These are phyloP conservation scores for Peromyscus aztecus DNA, from an alignment of 2,797 vertebrate species.

Conservation along the genomic window DNA sequence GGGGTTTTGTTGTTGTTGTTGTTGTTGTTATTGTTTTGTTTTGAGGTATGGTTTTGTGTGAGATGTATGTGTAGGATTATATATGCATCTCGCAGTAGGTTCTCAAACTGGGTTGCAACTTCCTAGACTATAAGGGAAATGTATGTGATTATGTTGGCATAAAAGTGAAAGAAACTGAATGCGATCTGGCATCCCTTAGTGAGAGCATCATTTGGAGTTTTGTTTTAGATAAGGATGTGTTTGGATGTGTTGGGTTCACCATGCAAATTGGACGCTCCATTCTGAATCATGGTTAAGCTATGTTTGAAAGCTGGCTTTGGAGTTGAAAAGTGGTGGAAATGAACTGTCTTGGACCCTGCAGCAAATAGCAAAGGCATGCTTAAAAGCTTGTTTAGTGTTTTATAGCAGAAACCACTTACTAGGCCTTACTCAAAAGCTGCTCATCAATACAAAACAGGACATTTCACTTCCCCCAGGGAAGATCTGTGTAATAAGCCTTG, in stretches of 20 bases:
- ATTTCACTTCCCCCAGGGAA: background rate
- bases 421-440: background rate
- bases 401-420: background rate
- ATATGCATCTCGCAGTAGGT: background rate
- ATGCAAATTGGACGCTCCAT: conserved; percentile 26
- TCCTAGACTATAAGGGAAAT: background rate
- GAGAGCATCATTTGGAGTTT: background rate
- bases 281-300: conserved; percentile 10
- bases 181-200: background rate
- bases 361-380: conserved; percentile 16
- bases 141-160: background rate
- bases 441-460: background rate
- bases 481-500: background rate
- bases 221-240: background rate
- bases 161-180: background rate
- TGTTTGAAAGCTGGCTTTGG: conserved; percentile 34
- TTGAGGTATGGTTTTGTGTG: background rate
- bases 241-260: background rate
- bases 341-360: background rate
- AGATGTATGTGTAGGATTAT: background rate
- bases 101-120: background rate
- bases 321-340: conserved; percentile 13
- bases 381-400: background rate
- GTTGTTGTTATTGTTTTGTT: background rate
- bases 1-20: background rate